These are phyloP conservation scores for Agonopterix heracliana DNA, from an alignment of 2,888 invertebrate species.

Conservation along the genomic window DNA sequence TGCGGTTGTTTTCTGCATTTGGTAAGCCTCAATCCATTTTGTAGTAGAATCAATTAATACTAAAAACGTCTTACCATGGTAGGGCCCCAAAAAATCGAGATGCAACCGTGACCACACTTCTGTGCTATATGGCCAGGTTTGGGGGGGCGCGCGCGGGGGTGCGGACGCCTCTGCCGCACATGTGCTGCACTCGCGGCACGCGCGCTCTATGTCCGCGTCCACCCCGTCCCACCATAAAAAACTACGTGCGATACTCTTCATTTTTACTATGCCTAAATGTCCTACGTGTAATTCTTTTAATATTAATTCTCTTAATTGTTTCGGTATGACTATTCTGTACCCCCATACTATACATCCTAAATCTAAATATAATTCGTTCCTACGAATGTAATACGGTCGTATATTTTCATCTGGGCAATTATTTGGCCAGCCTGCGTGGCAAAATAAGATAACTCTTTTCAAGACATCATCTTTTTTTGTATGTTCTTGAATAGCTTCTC, in stretches of 20 bases:
- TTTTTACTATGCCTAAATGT: no score
- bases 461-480: not conserved
- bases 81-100: conserved; percentile 18
- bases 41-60: conserved; percentile 12
- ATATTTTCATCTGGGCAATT: not conserved
- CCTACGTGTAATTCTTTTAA: conserved; percentile 7
- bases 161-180: conserved; percentile 8
- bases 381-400: conserved; percentile 3
- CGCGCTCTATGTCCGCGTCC: conserved; percentile 12
- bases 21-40: conserved; percentile 18
- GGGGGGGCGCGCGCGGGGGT: conserved; percentile 12
- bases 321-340: conserved; percentile 14
- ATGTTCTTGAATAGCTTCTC: not conserved
- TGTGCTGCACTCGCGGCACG: conserved; percentile 7
- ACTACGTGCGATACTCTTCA: conserved; percentile 15
- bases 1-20: conserved; percentile 13
- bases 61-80: conserved; percentile 11
- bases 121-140: conserved; percentile 14
- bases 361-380: conserved; percentile 13
- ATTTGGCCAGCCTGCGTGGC: conserved; percentile 1
- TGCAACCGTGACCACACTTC: not conserved
- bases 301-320: conserved; percentile 1
- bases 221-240: conserved; percentile 19
- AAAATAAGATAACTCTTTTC: not conserved
- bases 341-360: conserved; percentile 13